Evolutionary conservation across 2,113 vertebrate species (phyloP).

Genomic region (Dascyllus trimaculatus): DNA sequence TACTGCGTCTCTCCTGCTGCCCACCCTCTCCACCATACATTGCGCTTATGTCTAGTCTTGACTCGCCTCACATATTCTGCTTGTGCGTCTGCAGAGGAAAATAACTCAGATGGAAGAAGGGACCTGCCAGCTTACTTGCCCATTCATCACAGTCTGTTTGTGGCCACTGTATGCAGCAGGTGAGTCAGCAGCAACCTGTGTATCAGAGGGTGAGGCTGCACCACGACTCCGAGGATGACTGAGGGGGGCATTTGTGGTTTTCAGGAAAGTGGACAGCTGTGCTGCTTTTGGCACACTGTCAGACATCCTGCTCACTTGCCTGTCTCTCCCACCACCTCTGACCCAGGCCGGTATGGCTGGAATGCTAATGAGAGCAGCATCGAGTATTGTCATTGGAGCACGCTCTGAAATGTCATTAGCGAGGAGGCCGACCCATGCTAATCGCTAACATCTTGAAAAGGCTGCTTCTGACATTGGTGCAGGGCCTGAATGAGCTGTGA

Average conservation of each 20-base stretch:
- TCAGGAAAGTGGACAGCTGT: conserved; percentile 67
- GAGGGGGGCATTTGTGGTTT: conserved; percentile 55
- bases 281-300: conserved; percentile 68
- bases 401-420: conserved; percentile 74
- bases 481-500: conserved; percentile 58
- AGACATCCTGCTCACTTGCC: conserved; percentile 55
- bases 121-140: conserved; percentile 65
- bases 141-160: conserved; percentile 74
- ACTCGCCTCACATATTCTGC: conserved; percentile 39
- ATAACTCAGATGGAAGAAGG: conserved; percentile 66
- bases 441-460: conserved; percentile 75
- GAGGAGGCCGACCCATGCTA: conserved; percentile 62
- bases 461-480: conserved; percentile 64
- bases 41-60: conserved; percentile 38
- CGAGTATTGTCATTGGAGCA: conserved; percentile 61
- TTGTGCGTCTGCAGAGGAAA: conserved; percentile 67
- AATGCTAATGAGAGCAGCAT: conserved; percentile 69
- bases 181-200: conserved; percentile 73
- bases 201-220: conserved; percentile 44
- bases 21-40: conserved; percentile 21
- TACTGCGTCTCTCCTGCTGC: conserved; percentile 44
- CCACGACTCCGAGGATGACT: conserved; percentile 44
- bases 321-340: conserved; percentile 64
- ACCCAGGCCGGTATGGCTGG: conserved; percentile 49
- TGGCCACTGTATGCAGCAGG: conserved; percentile 54